phyloP scores from a whole-genome alignment of 2,888 invertebrate species.

The Stenolophus ochropezus region DNA sequence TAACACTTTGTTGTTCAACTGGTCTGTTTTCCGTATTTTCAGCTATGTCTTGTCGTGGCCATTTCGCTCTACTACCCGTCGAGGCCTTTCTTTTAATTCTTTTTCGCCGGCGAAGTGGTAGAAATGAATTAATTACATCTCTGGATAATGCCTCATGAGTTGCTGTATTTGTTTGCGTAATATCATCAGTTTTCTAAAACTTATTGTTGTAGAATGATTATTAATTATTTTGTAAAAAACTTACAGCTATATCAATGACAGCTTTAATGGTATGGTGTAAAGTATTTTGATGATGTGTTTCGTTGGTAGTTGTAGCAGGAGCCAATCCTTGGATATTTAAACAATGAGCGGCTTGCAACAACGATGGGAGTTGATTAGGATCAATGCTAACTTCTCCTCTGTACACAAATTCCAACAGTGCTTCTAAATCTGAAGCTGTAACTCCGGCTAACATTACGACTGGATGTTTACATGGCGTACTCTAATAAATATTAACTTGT shows the following conservation, averaged over 20 bases:
- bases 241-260: conserved; percentile 58
- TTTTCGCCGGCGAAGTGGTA: conserved; percentile 75
- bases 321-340: conserved; percentile 78
- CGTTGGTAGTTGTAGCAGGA: conserved; percentile 69
- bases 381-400: conserved; percentile 80
- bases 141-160: conserved; percentile 71
- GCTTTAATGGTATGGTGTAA: conserved; percentile 54
- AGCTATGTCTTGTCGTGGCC: conserved; percentile 59
- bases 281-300: conserved; percentile 52
- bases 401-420: conserved; percentile 79
- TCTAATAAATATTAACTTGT: conserved; percentile 70
- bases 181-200: conserved; percentile 62
- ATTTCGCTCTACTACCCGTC: conserved; percentile 52
- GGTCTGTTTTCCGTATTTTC: conserved; percentile 55
- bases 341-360: conserved; percentile 79
- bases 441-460: conserved; percentile 80
- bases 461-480: conserved; percentile 79
- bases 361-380: conserved; percentile 77
- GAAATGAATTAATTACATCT: conserved; percentile 74
- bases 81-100: conserved; percentile 73
- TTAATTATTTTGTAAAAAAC: not conserved
- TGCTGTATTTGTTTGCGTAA: conserved; percentile 71
- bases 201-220: not conserved
- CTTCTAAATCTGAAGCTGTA: conserved; percentile 78
- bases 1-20: conserved; percentile 54